Evolutionary conservation across 2,888 invertebrate genomes (phyloP).

Genomic region (Sylvicola fuscatus): DNA sequence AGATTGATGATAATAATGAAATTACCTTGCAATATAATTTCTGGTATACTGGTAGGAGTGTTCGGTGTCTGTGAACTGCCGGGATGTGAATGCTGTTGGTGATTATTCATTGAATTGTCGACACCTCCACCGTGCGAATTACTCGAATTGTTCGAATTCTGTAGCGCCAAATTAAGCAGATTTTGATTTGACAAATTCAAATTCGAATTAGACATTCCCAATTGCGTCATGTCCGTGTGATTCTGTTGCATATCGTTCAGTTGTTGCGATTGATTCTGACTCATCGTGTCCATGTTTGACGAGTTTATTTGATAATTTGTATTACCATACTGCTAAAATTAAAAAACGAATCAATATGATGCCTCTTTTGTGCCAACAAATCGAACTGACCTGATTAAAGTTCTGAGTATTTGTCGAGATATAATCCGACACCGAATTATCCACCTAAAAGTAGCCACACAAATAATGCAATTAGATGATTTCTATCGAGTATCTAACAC

Average conservation of each 20-base stretch:
- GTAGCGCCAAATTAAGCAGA: neutral
- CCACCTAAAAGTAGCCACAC: neutral
- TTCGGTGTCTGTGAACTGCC: conserved; percentile 8
- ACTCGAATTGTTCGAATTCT: neutral
- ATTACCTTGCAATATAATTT: conserved; percentile 64
- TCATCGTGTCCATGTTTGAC: conserved; percentile 1
- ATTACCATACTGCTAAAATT: conserved; percentile 1
- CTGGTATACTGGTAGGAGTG: conserved; percentile 61
- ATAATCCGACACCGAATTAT: neutral
- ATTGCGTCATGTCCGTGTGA: no score
- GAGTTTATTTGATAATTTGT: conserved; percentile 3
- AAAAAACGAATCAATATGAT: neutral
- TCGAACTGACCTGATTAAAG: neutral
- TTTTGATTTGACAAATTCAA: conserved; percentile 2
- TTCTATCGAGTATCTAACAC: no score
- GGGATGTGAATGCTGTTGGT: conserved; percentile 5
- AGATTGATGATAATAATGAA: neutral
- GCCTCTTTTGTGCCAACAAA: no score
- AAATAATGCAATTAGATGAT: no score
- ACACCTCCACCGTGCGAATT: neutral
- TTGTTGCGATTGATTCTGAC: neutral
- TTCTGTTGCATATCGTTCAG: no score
- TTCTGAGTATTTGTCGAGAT: neutral
- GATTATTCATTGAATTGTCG: neutral
- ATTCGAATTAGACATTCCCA: no score